Base-by-base conservation (phyloP, 2,113 vertebrate species). In the Tapirus terrestris region DNA sequence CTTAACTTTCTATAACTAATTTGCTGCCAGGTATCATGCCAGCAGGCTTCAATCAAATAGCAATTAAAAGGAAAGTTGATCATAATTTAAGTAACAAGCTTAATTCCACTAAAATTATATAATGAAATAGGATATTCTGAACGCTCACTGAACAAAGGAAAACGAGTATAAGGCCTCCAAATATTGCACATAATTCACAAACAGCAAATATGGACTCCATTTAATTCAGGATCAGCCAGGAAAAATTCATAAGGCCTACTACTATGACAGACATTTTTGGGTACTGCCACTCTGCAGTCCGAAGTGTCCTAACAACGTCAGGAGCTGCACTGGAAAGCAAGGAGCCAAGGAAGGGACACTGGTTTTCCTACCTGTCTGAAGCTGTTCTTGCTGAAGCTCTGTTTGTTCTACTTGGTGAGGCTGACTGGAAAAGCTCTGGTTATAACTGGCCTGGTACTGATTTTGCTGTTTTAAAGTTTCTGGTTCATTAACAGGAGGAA, bases 401-500 rank as follows among this genome's bases (percentile, higher is more conserved):
- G 99, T 98, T 98, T 99, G 99, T 96, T 99, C 99, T 95, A 99
- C 99, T 90, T 99, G 97, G 95, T 99, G 99, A 90, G 99, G 98
- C 82, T 99, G 99, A 98, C 98, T 99, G 98, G 99, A 99, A 97
- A 99, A 99, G 96, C 99, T 99, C 98, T 99, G 99, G 98, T 98
- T 99, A 63, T 99, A 99, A 98, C 99, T 99, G 98, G 99, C 98
- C 97, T 99, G 99, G 98, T 99, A 99, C 96, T 99, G 99, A 98
- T 97, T 99, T 96, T 99, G 98, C 96, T 99, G 99, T 98, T 99
- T 99, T 98, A 99, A 99, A 68, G 99, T 98, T 96, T 99, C 99
- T 97, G 99, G 98, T 98, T 99, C 99, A 97, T 99, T 99, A 97
- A 99, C 98, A 97, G 99, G 99, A 98, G 99, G 99, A 98, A 99